Conservation (phyloP, 2,113 vertebrate species). For the Zosterops japonicus region DNA sequence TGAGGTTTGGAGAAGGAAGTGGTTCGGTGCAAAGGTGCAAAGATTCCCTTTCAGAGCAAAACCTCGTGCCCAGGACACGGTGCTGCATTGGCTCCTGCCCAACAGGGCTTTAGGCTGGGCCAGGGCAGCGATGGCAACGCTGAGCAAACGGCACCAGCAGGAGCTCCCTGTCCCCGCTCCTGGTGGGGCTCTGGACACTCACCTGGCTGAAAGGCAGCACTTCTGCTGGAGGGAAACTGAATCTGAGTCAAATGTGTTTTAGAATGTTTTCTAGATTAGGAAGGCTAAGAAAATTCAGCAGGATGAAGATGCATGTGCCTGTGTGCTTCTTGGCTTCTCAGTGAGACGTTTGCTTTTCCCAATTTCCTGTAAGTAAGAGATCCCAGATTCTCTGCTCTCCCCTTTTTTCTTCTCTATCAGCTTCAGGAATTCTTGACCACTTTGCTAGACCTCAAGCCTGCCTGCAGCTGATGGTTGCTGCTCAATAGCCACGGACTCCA, state of each 20-base stretch:
- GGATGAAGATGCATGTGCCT: neutral
- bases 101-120: fast-evolving
- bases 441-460: neutral
- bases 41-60: neutral
- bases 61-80: neutral
- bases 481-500: neutral
- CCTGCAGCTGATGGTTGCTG: neutral
- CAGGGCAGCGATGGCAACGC: neutral
- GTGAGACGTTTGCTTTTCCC: neutral
- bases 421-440: neutral
- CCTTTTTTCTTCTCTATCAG: neutral
- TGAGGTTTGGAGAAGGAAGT: neutral
- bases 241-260: neutral
- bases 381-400: neutral
- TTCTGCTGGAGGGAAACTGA: neutral
- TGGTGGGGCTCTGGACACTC: neutral
- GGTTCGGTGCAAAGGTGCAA: neutral
- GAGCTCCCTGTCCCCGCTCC: neutral
- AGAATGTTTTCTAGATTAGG: neutral
- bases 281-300: neutral
- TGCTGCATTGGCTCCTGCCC: neutral
- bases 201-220: neutral
- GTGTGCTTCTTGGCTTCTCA: neutral
- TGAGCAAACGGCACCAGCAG: neutral
- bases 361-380: neutral